Evolutionary conservation across 2,113 vertebrate species (phyloP).

Genomic region (Zeus faber): DNA sequence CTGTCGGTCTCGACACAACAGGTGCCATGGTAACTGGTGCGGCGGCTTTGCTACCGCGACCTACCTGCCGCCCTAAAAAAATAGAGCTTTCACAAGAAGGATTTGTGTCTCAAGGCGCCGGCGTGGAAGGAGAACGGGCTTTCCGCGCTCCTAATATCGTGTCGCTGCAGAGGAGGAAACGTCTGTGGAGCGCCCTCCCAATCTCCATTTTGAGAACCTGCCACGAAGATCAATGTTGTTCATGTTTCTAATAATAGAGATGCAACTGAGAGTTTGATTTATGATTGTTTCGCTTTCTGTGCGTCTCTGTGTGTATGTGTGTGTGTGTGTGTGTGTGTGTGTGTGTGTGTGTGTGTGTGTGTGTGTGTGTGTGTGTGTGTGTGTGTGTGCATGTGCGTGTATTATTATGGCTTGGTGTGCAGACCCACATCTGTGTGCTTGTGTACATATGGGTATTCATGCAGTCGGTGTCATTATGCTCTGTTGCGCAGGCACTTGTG

Average conservation of each 20-base stretch:
- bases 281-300: too few relatives aligned
- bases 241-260: too few relatives aligned
- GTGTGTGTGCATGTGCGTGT: neutral
- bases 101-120: neutral
- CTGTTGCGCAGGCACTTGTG: too few relatives aligned
- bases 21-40: slow-evolving; percentile 39
- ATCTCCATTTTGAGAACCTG: too few relatives aligned
- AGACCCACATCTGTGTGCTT: too few relatives aligned
- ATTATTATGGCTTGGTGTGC: too few relatives aligned
- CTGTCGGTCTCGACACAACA: slow-evolving; percentile 16
- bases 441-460: neutral
- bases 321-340: too few relatives aligned
- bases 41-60: slow-evolving; percentile 9
- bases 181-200: too few relatives aligned
- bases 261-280: neutral
- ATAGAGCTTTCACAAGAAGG: neutral
- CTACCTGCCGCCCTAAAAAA: neutral
- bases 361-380: neutral
- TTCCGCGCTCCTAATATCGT: neutral
- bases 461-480: too few relatives aligned
- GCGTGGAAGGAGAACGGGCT: neutral
- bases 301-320: too few relatives aligned
- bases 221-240: too few relatives aligned
- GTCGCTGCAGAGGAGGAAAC: slow-evolving; percentile 1
- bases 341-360: too few relatives aligned